phyloP scores from a whole-genome alignment of 2,113 vertebrate species.

The Apeltes quadracus region DNA sequence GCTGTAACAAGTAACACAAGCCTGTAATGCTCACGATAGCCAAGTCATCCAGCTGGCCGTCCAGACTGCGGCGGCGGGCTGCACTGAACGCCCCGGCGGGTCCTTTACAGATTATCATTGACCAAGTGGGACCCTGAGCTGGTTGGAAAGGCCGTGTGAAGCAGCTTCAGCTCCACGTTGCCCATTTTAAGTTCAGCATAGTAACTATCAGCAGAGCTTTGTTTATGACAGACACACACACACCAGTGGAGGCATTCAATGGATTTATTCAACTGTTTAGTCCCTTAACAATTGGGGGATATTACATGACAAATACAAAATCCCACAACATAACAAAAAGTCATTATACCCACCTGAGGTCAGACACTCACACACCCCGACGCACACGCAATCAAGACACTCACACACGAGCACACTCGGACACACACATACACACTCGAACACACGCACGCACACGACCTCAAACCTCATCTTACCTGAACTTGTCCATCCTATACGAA shows the following conservation, averaged over 20 bases:
- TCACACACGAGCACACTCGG: neutral
- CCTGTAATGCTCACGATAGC: too few relatives aligned
- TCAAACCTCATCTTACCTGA: slow-evolving; percentile 77
- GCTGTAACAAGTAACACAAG: too few relatives aligned
- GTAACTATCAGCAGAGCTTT: neutral
- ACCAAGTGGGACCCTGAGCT: too few relatives aligned
- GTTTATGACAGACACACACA: neutral
- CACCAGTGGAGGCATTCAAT: slow-evolving; percentile 58
- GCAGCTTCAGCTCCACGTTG: too few relatives aligned
- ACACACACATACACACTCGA: neutral
- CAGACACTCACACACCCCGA: slow-evolving; percentile 18
- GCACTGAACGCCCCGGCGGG: too few relatives aligned
- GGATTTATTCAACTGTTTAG: slow-evolving; percentile 81
- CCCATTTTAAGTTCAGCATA: neutral
- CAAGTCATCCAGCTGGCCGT: too few relatives aligned
- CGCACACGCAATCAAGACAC: neutral
- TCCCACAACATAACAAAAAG: slow-evolving; percentile 60
- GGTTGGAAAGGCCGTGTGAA: too few relatives aligned
- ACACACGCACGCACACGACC: slow-evolving; percentile 33
- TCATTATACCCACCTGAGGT: slow-evolving; percentile 71
- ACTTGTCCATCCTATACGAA: slow-evolving; percentile 73
- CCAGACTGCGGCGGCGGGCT: too few relatives aligned
- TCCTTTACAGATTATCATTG: too few relatives aligned
- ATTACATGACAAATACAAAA: slow-evolving; percentile 68
- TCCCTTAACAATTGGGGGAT: slow-evolving; percentile 71